phyloP scores from a whole-genome alignment of 2,888 invertebrate species.

The Urechis unicinctus region DNA sequence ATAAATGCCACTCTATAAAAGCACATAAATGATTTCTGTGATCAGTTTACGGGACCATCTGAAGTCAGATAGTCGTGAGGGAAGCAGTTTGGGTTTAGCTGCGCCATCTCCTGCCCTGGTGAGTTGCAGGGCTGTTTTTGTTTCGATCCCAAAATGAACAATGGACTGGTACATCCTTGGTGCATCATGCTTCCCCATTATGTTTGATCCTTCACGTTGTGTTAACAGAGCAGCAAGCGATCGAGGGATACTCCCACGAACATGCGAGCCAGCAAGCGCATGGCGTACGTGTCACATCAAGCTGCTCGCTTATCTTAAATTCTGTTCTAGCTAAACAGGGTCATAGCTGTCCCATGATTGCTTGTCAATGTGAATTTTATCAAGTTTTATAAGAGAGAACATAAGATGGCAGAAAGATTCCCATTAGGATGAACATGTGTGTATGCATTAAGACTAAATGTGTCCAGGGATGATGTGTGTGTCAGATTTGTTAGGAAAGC shows the following conservation, averaged over 20 bases:
- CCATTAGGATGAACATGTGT: too few relatives aligned
- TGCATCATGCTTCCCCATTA: not conserved
- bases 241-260: slow-evolving; percentile 9
- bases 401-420: too few relatives aligned
- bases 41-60: slow-evolving; percentile 48
- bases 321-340: too few relatives aligned
- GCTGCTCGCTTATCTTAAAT: too few relatives aligned
- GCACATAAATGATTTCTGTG: not conserved
- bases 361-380: too few relatives aligned
- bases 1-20: not conserved
- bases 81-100: slow-evolving; percentile 19
- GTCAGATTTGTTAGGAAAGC: slow-evolving; percentile 43
- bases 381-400: too few relatives aligned
- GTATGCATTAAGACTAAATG: too few relatives aligned
- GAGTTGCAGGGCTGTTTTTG: too few relatives aligned
- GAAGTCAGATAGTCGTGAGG: slow-evolving; percentile 46
- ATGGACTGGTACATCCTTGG: too few relatives aligned
- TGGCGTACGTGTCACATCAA: slow-evolving; percentile 74
- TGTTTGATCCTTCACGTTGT: not conserved
- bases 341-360: too few relatives aligned
- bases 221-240: not conserved
- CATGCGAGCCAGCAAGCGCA: slow-evolving; percentile 70
- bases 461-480: too few relatives aligned
- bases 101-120: not conserved
- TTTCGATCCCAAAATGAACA: too few relatives aligned